Base-by-base conservation (phyloP, 2,113 vertebrate species). In the Hypomesus transpacificus region DNA sequence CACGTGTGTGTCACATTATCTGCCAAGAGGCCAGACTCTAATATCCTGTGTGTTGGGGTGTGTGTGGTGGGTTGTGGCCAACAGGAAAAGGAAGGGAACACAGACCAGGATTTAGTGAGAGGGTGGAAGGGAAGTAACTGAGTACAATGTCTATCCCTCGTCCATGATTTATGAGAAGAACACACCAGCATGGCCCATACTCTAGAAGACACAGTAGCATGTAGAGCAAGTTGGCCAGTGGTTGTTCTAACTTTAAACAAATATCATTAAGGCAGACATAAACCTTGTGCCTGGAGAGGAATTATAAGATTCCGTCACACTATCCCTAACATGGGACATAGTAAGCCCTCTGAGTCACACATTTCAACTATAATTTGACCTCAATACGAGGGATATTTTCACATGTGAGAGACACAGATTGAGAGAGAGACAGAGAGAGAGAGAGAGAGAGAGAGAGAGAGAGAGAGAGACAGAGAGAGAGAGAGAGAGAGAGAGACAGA, bases 1-100 rank as follows among this genome's bases (percentile, higher is more conserved):
- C 90, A 91, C 92, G 92, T 93, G 90, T 92, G 88, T 90, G 91
- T 93, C 91, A 91, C 92, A 91, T 92, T 93, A 93, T 92, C 91
- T 91, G 90, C 85, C 88, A 89, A 91, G 88, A 88, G 89, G 88
- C 89, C 89, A 92, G 89, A 90, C 89, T 80, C 82, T 4, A 74
- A 74, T 86, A 90, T 93, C 92, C 91, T 89, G 88, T 88, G 70
- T 75, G 82, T 79, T 82, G 83, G 87, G 81, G 83, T 59, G 53
- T 31, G 66, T 51, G 63, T 58, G 82, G 68, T 79, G 84, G 77
- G 82, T 70, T 20, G 75, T 24, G 46, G 78, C 85, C 84, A 86
- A 89, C 88, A 91, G 92, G 91, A 93, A 92, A 88, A 83, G 91
- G 90, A 92, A 91, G 87, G 84, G 88, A 78, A 89, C 87, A 89